Conservation (phyloP, 2,888 invertebrate species). For the Polydrusus cervinus region DNA sequence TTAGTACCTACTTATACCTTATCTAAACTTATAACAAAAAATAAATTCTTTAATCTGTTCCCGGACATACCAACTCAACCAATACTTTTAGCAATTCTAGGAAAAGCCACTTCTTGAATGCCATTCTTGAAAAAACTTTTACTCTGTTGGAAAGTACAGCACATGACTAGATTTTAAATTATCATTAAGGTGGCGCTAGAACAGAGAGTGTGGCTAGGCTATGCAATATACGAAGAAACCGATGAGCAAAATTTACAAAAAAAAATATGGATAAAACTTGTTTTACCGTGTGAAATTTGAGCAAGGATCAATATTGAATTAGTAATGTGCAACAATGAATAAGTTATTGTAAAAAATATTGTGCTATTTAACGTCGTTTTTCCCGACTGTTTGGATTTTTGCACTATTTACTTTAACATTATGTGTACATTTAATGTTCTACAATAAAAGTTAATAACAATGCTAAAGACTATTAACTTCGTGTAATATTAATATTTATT, state of each 20-base stretch:
- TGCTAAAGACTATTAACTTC: background rate
- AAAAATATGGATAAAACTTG: too few species aligned
- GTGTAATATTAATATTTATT: background rate
- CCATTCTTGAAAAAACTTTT: constrained; percentile 27
- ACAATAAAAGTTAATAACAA: background rate
- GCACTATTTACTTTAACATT: background rate
- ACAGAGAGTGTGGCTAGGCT: background rate
- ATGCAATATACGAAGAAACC: too few species aligned
- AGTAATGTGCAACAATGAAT: too few species aligned
- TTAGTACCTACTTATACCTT: background rate
- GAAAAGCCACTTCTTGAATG: constrained; percentile 2
- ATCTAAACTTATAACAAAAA: background rate
- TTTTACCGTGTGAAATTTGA: too few species aligned
- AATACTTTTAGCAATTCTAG: background rate
- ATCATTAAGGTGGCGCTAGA: constrained; percentile 1
- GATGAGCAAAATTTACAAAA: too few species aligned
- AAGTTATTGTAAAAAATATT: too few species aligned
- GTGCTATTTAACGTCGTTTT: too few species aligned
- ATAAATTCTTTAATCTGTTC: background rate
- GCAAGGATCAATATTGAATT: too few species aligned
- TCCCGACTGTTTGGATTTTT: background rate
- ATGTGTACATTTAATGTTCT: background rate
- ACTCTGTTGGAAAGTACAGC: constrained; percentile 33
- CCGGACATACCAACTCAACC: constrained; percentile 7
- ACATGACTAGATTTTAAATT: constrained; percentile 19